phyloP scores from a whole-genome alignment of 2,113 vertebrate species.

The Manacus vitellinus region DNA sequence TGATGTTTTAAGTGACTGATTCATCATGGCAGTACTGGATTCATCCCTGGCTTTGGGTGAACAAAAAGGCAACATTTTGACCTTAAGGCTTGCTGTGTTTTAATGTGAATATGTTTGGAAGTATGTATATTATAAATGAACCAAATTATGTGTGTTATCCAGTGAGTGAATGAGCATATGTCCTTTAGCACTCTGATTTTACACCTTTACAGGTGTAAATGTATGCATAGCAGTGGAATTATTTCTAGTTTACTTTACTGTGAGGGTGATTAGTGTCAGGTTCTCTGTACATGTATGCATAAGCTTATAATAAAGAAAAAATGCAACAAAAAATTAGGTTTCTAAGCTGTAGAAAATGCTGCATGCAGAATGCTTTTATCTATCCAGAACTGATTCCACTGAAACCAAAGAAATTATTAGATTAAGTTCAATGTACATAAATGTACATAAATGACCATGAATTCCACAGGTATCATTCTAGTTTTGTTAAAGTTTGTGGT shows the following conservation, averaged over 20 bases:
- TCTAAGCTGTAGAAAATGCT: not conserved
- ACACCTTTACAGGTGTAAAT: not conserved
- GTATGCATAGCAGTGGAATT: not conserved
- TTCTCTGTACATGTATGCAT: not conserved
- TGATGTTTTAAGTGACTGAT: not conserved
- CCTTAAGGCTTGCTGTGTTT: not conserved
- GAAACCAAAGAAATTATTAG: not conserved
- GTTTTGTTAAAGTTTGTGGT: not conserved
- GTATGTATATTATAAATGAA: not conserved
- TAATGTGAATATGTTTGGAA: accelerated
- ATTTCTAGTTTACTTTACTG: not conserved
- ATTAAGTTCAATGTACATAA: not conserved
- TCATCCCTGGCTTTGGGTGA: not conserved
- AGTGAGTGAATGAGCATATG: accelerated
- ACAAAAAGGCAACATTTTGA: not conserved
- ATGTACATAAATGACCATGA: not conserved
- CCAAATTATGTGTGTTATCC: not conserved
- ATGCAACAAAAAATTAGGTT: not conserved
- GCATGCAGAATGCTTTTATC: not conserved
- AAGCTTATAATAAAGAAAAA: not conserved
- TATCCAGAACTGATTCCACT: accelerated
- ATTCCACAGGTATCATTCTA: not conserved
- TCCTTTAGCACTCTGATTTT: not conserved
- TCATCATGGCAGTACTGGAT: not conserved
- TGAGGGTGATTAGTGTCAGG: not conserved